Conservation (phyloP, 2,797 vertebrate genomes). For the Schizopygopsis pylzovi region DNA sequence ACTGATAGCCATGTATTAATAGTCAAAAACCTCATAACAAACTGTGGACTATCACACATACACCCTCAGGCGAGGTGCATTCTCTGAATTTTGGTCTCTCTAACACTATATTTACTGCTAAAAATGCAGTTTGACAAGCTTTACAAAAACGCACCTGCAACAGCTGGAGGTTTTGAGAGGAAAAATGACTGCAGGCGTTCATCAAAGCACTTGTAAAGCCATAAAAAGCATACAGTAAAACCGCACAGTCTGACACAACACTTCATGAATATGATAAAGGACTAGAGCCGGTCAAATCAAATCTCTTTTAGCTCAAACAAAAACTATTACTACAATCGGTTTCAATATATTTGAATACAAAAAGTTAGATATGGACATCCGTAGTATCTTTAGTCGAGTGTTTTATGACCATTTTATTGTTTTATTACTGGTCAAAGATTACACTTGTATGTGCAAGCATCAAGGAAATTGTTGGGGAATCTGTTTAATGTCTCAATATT, state of each 20-base stretch:
- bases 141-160: constrained; percentile 55
- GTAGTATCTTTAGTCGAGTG: neutral
- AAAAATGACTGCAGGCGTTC: neutral
- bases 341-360: neutral
- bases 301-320: neutral
- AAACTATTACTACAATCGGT: neutral
- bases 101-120: constrained; percentile 4
- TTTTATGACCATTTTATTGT: constrained; percentile 19
- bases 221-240: constrained; percentile 24
- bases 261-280: constrained; percentile 4
- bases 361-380: neutral
- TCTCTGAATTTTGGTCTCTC: constrained; percentile 21
- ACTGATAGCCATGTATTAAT: no score
- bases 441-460: neutral
- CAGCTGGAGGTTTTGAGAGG: constrained; percentile 4
- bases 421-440: constrained; percentile 1
- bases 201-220: constrained; percentile 2
- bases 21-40: no score
- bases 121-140: neutral
- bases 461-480: neutral
- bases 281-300: neutral
- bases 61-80: no score
- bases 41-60: no score
- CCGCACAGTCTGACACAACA: neutral
- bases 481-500: neutral